Conservation (phyloP, 2,888 invertebrate species). For the Hololepta plana region DNA sequence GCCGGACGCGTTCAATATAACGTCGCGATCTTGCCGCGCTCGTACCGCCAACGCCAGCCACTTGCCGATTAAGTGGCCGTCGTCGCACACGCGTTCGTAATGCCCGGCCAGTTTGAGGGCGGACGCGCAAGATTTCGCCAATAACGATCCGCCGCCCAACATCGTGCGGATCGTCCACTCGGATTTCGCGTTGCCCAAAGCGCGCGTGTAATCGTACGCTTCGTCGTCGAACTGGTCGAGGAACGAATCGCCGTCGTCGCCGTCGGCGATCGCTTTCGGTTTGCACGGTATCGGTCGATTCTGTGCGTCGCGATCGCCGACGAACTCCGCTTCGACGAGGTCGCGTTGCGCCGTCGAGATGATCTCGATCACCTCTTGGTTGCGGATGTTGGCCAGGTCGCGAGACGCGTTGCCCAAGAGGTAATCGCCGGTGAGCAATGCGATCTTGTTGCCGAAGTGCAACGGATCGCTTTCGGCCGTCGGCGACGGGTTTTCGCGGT, state of each 20-base stretch:
- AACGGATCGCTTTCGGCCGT: conserved; percentile 43
- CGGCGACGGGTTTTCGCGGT: too few species aligned
- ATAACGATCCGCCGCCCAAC: background rate
- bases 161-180: background rate
- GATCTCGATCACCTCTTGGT: conserved; percentile 64
- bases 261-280: conserved; percentile 25
- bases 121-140: background rate
- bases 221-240: background rate
- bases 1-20: conserved; percentile 16
- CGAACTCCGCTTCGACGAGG: conserved; percentile 73
- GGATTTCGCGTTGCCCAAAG: conserved; percentile 1
- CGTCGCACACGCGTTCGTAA: conserved; percentile 46
- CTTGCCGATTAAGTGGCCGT: conserved; percentile 73
- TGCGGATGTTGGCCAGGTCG: conserved; percentile 61
- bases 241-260: background rate
- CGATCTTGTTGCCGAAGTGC: conserved; percentile 89
- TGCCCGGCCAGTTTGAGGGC: conserved; percentile 70
- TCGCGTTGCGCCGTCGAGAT: conserved; percentile 78
- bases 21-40: conserved; percentile 42
- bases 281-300: conserved; percentile 62
- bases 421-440: conserved; percentile 76
- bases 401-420: conserved; percentile 75
- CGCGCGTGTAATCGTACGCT: background rate
- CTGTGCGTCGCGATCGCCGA: conserved; percentile 63
- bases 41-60: conserved; percentile 81